A percentile compares a stretch with the other conserved stretches of the same genome.
phyloP scores from a whole-genome alignment of 2,113 vertebrate species.

The Pseudorhombus dupliciocellatus region DNA sequence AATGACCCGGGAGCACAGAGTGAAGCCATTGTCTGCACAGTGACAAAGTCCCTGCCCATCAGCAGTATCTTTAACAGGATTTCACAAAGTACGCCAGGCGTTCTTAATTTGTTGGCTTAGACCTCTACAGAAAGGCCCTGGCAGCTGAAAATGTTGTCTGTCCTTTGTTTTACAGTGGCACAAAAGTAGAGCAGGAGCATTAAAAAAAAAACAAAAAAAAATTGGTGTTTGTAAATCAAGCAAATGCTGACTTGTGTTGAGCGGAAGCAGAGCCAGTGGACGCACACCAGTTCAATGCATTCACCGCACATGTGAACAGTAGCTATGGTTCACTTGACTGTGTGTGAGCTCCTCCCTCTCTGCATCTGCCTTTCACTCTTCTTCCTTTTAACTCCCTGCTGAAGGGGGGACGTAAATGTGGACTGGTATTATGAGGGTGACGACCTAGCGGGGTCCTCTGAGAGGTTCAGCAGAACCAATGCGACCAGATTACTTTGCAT shows the following conservation, averaged over 20 bases:
- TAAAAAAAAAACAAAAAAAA: conserved; percentile 13
- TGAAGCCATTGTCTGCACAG: conserved; percentile 66
- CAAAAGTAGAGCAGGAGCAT: conserved; percentile 11
- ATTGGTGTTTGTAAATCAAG: conserved; percentile 7
- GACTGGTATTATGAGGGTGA: conserved; percentile 49
- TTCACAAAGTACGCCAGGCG: conserved; percentile 73
- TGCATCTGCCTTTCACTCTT: conserved; percentile 48
- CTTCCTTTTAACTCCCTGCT: conserved; percentile 44
- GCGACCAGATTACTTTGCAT: conserved; percentile 71
- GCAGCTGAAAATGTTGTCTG: conserved; percentile 54
- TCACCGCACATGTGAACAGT: conserved; percentile 52
- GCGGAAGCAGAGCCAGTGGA: not conserved
- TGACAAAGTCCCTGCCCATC: conserved; percentile 70
- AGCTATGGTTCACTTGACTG: conserved; percentile 53
- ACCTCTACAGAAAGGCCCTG: conserved; percentile 44
- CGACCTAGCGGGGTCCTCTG: conserved; percentile 46
- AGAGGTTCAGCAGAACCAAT: conserved; percentile 55
- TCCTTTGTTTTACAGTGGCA: conserved; percentile 16
- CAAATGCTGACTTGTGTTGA: conserved; percentile 10
- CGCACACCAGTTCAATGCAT: conserved; percentile 39
- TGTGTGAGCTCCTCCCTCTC: conserved; percentile 45
- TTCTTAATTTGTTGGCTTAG: conserved; percentile 76
- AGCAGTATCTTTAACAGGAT: conserved; percentile 76
- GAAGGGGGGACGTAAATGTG: conserved; percentile 47
- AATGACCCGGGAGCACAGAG: conserved; percentile 72